These are phyloP conservation scores for Jacana jacana DNA, from an alignment of 2,113 vertebrate genomes.

Conservation along the genomic window DNA sequence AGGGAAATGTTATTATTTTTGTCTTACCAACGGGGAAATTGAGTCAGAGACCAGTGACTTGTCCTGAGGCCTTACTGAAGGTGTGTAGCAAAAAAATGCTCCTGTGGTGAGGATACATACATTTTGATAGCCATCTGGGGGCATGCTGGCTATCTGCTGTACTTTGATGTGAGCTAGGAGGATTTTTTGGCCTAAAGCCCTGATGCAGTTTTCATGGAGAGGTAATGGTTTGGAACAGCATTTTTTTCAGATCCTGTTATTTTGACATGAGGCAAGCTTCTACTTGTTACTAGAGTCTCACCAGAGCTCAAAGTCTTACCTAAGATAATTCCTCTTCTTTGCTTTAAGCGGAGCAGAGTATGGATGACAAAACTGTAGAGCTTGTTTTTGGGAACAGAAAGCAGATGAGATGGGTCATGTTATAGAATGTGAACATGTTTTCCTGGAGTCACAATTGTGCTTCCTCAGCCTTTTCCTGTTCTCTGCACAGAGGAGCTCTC, in stretches of 20 bases:
- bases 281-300: not conserved
- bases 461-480: not conserved
- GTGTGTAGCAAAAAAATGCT: not conserved
- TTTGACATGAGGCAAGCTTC: not conserved
- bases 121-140: not conserved
- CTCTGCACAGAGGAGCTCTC: not conserved
- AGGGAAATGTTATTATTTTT: not conserved
- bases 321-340: not conserved
- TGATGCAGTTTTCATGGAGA: not conserved
- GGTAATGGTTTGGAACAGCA: not conserved
- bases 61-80: not conserved
- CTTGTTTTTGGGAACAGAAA: not conserved
- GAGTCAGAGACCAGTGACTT: not conserved
- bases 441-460: not conserved
- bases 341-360: not conserved
- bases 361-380: not conserved
- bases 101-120: not conserved
- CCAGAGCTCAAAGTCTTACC: not conserved
- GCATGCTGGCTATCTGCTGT: not conserved
- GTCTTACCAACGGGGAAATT: not conserved
- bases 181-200: not conserved
- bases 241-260: not conserved
- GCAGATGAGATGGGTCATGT: not conserved
- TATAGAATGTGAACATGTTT: accelerated
- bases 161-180: not conserved